Percentiles rank a stretch among this genome's conserved stretches.
phyloP scores from a whole-genome alignment of 2,113 vertebrate species.

The Mobula birostris region DNA sequence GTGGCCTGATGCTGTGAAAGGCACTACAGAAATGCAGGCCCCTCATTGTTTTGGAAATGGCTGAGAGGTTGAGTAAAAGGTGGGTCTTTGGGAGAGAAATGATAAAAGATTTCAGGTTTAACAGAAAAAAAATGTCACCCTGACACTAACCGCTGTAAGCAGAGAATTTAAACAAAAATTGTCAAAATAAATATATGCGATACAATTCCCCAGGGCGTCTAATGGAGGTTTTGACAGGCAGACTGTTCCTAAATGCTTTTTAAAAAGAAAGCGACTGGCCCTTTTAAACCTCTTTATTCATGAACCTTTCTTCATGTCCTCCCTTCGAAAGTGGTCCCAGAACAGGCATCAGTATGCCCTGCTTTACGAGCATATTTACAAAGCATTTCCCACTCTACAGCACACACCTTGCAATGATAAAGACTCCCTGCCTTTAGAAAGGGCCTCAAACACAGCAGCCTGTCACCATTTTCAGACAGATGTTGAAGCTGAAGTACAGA shows the following conservation, averaged over 20 bases:
- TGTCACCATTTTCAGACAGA: too few species aligned
- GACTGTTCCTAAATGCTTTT: not conserved
- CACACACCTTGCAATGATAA: constrained; percentile 44
- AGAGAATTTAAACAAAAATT: not conserved
- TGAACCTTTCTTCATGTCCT: not conserved
- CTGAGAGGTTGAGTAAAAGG: too few species aligned
- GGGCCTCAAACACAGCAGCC: not conserved
- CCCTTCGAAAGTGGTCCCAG: not conserved
- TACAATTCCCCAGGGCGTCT: not conserved
- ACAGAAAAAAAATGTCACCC: not conserved
- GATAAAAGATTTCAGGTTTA: not conserved
- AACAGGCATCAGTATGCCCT: not conserved
- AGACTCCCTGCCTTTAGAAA: not conserved
- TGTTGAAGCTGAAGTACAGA: too few species aligned
- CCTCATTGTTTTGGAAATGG: too few species aligned
- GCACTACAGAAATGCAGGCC: too few species aligned
- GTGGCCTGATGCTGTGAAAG: too few species aligned
- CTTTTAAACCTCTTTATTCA: constrained; percentile 6
- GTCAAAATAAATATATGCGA: constrained; percentile 26
- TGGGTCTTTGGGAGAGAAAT: not conserved
- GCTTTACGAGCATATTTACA: not conserved
- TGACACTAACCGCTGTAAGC: not conserved
- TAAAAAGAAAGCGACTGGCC: not conserved
- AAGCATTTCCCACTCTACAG: too few species aligned
- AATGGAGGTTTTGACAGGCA: not conserved